Evolutionary conservation across 2,113 vertebrate species (phyloP).

Genomic region (Varanus komodoensis): DNA sequence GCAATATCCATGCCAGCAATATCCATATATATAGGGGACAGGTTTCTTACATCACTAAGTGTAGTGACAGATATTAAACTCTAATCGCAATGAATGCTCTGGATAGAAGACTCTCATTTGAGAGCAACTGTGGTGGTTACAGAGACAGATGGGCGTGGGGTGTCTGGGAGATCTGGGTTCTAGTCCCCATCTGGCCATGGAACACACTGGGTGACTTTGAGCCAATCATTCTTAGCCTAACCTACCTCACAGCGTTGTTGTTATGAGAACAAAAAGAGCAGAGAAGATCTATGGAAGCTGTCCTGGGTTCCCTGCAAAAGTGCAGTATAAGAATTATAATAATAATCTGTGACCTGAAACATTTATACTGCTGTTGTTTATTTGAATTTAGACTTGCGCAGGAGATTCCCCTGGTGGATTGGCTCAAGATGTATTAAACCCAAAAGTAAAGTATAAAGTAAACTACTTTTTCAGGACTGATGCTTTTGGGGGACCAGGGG

Average conservation of each 20-base stretch:
- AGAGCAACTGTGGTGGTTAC: too few species aligned
- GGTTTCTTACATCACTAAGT: neutral
- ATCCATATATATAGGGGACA: neutral
- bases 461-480: neutral
- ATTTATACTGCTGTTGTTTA: neutral
- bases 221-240: too few species aligned
- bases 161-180: too few species aligned
- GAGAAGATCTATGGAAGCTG: too few species aligned
- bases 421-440: neutral
- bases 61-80: neutral
- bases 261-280: too few species aligned
- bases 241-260: too few species aligned
- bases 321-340: too few species aligned
- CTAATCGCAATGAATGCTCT: neutral
- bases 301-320: too few species aligned
- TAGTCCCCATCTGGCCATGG: too few species aligned
- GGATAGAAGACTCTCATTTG: neutral
- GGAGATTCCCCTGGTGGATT: neutral
- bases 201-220: too few species aligned
- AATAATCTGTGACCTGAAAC: neutral
- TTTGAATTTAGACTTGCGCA: neutral
- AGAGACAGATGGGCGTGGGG: too few species aligned
- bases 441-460: neutral
- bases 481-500: neutral
- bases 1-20: neutral